Conservation (phyloP, 1,140 invertebrate species). For the Drosophila orosa region DNA sequence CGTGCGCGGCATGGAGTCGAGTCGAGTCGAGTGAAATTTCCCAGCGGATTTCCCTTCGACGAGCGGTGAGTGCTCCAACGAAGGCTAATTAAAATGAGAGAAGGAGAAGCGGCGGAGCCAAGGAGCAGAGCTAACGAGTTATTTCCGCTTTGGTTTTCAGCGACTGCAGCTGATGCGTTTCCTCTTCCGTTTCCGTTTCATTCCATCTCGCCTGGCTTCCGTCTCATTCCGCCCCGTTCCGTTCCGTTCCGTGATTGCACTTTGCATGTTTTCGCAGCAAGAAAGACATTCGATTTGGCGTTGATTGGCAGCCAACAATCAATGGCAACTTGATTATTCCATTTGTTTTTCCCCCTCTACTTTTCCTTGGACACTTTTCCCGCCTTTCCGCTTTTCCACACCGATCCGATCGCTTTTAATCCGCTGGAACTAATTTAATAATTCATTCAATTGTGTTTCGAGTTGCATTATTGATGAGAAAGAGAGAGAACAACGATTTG, state of each 20-base stretch:
- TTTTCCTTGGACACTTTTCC: background rate
- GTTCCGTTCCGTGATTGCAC: conserved; percentile 2
- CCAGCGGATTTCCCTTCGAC: conserved; percentile 2
- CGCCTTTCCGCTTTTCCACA: background rate
- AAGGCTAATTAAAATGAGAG: conserved; percentile 19
- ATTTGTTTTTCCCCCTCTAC: conserved; percentile 1
- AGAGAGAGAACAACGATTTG: background rate
- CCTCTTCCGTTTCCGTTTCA: conserved; percentile 15
- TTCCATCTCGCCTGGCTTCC: conserved; percentile 2
- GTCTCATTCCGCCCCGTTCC: background rate
- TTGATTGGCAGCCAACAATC: conserved; percentile 36
- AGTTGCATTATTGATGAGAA: conserved; percentile 22
- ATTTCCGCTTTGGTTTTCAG: conserved; percentile 22
- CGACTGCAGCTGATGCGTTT: conserved; percentile 15
- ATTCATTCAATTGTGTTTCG: conserved; percentile 20
- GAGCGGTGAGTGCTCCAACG: background rate
- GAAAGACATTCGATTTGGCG: conserved; percentile 17
- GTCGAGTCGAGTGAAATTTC: conserved; percentile 2
- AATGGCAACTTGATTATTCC: conserved; percentile 36
- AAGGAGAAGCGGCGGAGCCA: background rate
- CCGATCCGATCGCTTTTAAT: background rate
- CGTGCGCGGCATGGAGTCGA: background rate
- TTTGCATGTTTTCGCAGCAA: conserved; percentile 6
- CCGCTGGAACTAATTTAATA: conserved; percentile 41
- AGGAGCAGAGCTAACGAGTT: background rate